Evolutionary conservation across 2,888 invertebrate species (phyloP).

Genomic region (Leucania comma): DNA sequence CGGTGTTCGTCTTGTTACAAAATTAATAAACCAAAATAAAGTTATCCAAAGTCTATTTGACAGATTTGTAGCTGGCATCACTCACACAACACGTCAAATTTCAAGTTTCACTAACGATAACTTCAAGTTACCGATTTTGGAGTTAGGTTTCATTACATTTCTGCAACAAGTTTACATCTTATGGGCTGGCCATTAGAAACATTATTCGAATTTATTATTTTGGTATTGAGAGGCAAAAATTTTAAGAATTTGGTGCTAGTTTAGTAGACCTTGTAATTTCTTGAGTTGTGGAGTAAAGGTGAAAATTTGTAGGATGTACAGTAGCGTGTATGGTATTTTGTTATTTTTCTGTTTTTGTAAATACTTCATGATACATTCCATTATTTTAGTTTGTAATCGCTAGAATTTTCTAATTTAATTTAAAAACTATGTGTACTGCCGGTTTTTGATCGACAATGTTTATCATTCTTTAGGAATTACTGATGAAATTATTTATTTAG

Average conservation of each 20-base stretch:
- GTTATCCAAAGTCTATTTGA: slow-evolving; percentile 11
- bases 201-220: slow-evolving; percentile 69
- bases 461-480: slow-evolving; percentile 35
- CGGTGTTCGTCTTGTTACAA: background rate
- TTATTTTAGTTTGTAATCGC: slow-evolving; percentile 64
- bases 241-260: slow-evolving; percentile 76
- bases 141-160: slow-evolving; percentile 9
- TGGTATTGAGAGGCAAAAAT: slow-evolving; percentile 59
- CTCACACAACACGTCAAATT: background rate
- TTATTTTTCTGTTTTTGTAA: slow-evolving; percentile 66
- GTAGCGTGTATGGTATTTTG: slow-evolving; percentile 62
- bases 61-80: slow-evolving; percentile 18
- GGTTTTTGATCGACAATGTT: slow-evolving; percentile 55
- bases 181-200: slow-evolving; percentile 50
- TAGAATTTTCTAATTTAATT: slow-evolving; percentile 38
- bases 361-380: slow-evolving; percentile 82
- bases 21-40: background rate
- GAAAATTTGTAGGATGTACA: slow-evolving; percentile 57
- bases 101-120: slow-evolving; percentile 2
- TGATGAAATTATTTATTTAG: slow-evolving; percentile 62
- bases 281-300: slow-evolving; percentile 44
- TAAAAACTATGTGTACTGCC: slow-evolving; percentile 45
- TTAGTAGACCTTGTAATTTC: slow-evolving; percentile 62
- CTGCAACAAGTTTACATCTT: slow-evolving; percentile 37
- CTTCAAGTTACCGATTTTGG: slow-evolving; percentile 29